Conservation (phyloP, 2,888 invertebrate species). For the Drosophila sordidula region DNA sequence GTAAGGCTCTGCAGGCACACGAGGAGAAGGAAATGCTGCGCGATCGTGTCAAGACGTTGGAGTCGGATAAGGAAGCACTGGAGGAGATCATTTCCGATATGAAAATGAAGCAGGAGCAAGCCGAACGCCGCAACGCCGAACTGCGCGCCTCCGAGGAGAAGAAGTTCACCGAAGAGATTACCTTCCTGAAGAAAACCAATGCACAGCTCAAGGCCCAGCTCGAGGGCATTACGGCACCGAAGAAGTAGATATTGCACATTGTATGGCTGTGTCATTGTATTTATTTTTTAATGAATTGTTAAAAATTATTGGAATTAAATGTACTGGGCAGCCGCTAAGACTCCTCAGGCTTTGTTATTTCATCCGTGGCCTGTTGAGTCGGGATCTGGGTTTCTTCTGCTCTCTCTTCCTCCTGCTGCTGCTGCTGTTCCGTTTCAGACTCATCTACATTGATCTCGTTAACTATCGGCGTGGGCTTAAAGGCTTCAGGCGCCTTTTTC, state of each 20-base stretch:
- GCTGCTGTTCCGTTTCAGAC: conserved; percentile 37
- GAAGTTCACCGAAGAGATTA: conserved; percentile 95
- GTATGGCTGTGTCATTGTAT: conserved; percentile 31
- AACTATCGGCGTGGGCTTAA: conserved; percentile 85
- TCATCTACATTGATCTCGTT: conserved; percentile 85
- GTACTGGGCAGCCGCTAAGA: conserved; percentile 38
- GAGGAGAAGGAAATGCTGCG: conserved; percentile 91
- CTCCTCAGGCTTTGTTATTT: conserved; percentile 17
- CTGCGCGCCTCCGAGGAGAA: conserved; percentile 95
- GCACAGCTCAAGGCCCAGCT: conserved; percentile 97
- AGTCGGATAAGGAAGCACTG: conserved; percentile 85
- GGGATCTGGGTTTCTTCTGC: neutral
- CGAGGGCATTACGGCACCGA: conserved; percentile 97
- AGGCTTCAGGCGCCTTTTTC: conserved; percentile 63
- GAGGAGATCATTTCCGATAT: conserved; percentile 86
- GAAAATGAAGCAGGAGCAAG: conserved; percentile 91
- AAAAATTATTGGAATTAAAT: conserved; percentile 53
- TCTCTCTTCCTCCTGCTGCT: neutral
- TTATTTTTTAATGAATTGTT: conserved; percentile 51
- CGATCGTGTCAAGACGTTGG: conserved; percentile 90
- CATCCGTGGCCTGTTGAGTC: neutral
- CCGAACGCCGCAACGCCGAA: conserved; percentile 93
- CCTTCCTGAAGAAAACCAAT: conserved; percentile 96
- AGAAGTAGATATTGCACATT: conserved; percentile 88
- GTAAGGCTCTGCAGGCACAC: conserved; percentile 95